Percentiles rank a stretch among this genome's conserved stretches.
These are phyloP conservation scores for Artemia sp. DNA, from an alignment of 2,888 invertebrate species.

Conservation along the genomic window DNA sequence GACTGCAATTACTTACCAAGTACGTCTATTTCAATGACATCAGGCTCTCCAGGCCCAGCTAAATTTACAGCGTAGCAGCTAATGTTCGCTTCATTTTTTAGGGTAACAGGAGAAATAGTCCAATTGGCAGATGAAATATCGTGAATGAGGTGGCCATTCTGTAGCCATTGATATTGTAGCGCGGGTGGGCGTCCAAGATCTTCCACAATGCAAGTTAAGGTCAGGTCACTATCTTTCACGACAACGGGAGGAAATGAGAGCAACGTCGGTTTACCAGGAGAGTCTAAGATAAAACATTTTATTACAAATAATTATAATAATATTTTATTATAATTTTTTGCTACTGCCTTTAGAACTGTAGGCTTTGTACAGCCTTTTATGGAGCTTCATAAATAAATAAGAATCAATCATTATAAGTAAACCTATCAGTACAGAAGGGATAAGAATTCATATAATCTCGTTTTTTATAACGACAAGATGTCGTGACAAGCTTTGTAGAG, in stretches of 20 bases:
- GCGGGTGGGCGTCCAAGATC: slow-evolving; percentile 57
- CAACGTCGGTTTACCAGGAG: slow-evolving; percentile 63
- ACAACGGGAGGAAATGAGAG: slow-evolving; percentile 55
- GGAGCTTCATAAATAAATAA: slow-evolving; percentile 17
- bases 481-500: too few species aligned
- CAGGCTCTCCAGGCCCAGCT: slow-evolving; percentile 57
- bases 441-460: too few species aligned
- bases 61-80: slow-evolving; percentile 70
- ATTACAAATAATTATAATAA: slow-evolving; percentile 2
- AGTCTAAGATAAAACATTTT: slow-evolving; percentile 42
- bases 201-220: slow-evolving; percentile 63
- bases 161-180: slow-evolving; percentile 54
- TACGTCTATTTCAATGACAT: slow-evolving; percentile 50
- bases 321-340: too few species aligned
- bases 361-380: too few species aligned
- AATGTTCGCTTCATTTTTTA: slow-evolving; percentile 73
- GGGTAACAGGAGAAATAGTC: slow-evolving; percentile 61
- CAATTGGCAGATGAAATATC: slow-evolving; percentile 58
- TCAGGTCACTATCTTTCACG: slow-evolving; percentile 61
- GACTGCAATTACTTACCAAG: slow-evolving; percentile 37
- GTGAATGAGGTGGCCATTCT: slow-evolving; percentile 53
- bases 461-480: too few species aligned
- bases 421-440: slow-evolving; percentile 18
- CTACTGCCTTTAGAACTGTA: too few species aligned
- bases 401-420: slow-evolving; percentile 18